phyloP scores from a whole-genome alignment of 2,797 vertebrate species.

The Malurus splendens region DNA sequence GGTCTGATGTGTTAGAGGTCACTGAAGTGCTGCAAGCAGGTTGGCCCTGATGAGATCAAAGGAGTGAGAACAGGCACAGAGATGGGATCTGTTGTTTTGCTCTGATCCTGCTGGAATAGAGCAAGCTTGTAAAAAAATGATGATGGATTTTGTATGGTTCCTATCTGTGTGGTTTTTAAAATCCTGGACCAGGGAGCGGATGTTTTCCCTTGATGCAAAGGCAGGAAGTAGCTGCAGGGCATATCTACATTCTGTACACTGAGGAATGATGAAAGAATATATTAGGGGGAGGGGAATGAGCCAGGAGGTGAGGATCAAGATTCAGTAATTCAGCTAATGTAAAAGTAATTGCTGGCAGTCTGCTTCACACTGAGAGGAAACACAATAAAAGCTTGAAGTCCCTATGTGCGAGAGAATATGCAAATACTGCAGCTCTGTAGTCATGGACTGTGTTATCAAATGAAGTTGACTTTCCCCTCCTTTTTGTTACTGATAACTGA shows the following conservation, averaged over 20 bases:
- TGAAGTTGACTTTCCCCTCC: not conserved
- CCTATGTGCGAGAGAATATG: not conserved
- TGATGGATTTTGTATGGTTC: not conserved
- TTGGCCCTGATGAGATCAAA: slow-evolving; percentile 6
- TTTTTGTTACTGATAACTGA: not conserved
- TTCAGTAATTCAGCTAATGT: slow-evolving; percentile 39
- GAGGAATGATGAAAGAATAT: not conserved
- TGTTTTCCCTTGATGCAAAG: not conserved
- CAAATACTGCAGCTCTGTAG: not conserved
- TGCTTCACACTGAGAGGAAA: not conserved
- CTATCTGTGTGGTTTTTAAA: not conserved
- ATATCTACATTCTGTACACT: not conserved
- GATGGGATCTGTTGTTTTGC: not conserved
- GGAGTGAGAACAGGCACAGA: not conserved
- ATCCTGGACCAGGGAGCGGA: not conserved
- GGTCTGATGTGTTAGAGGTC: slow-evolving; percentile 28
- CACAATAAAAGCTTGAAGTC: not conserved
- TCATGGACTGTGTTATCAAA: not conserved
- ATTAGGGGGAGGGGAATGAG: not conserved
- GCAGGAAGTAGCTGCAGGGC: slow-evolving; percentile 27
- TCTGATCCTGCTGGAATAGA: not conserved
- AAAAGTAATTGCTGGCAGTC: slow-evolving; percentile 31
- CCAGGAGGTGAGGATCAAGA: not conserved
- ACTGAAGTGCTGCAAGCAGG: not conserved
- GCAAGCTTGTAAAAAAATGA: not conserved